Conservation (phyloP, 1,140 invertebrate species). For the Heliconius himera region DNA sequence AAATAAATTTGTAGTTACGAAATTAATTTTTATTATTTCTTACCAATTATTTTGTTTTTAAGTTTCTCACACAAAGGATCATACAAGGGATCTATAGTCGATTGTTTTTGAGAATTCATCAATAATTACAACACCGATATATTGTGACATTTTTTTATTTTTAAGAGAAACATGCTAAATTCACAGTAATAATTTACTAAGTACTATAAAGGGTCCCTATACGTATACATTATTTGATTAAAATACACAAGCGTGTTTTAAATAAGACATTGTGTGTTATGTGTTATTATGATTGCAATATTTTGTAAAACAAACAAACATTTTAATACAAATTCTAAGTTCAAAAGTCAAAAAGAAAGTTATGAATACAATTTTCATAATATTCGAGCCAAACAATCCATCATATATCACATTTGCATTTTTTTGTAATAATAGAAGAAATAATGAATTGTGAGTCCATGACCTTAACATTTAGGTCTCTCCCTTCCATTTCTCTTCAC, state of each 20-base stretch:
- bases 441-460: background rate
- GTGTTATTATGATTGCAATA: background rate
- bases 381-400: background rate
- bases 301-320: background rate
- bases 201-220: conserved; percentile 44
- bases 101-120: background rate
- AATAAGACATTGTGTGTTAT: background rate
- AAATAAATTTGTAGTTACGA: background rate
- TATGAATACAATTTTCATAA: background rate
- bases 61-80: no score
- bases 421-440: background rate
- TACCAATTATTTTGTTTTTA: background rate
- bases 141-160: conserved; percentile 37
- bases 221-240: conserved; percentile 31
- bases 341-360: background rate
- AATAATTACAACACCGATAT: background rate
- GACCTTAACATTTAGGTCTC: background rate
- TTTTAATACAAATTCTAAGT: background rate
- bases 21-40: background rate
- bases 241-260: conserved; percentile 11
- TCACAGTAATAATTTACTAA: conserved; percentile 26
- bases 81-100: background rate
- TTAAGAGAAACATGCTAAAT: conserved; percentile 28
- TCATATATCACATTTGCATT: background rate
- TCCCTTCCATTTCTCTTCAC: background rate